A percentile compares a stretch with the other conserved stretches of the same genome.
Evolutionary conservation across 2,113 vertebrate genomes (phyloP).

Genomic region (Oceanites oceanicus): DNA sequence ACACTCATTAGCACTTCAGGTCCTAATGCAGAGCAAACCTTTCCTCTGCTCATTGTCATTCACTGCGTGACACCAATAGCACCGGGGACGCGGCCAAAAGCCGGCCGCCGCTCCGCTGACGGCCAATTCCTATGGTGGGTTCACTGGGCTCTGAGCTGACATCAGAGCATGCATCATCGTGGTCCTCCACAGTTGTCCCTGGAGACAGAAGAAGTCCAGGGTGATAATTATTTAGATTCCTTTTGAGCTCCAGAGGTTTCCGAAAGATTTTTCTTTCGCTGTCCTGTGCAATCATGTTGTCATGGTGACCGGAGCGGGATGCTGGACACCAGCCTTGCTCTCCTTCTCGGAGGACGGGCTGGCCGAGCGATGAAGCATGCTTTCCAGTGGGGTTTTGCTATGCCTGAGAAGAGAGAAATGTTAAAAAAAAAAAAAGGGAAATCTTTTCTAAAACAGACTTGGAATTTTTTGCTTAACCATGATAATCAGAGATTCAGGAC

Average conservation of each 20-base stretch:
- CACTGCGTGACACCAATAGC: neutral
- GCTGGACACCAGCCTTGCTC: neutral
- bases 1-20: neutral
- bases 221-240: neutral
- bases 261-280: neutral
- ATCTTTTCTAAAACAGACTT: neutral
- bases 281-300: neutral
- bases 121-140: neutral
- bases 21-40: neutral
- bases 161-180: neutral
- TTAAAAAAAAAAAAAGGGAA: neutral
- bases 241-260: slow-evolving; percentile 1
- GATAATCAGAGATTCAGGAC: neutral
- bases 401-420: neutral
- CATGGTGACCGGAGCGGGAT: neutral
- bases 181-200: neutral
- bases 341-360: neutral
- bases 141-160: neutral
- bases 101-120: neutral
- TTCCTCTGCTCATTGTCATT: neutral
- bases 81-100: neutral
- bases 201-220: neutral
- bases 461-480: neutral
- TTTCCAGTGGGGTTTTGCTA: neutral
- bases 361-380: neutral